phyloP scores from a whole-genome alignment of 2,888 invertebrate species.

The Macaria notata region DNA sequence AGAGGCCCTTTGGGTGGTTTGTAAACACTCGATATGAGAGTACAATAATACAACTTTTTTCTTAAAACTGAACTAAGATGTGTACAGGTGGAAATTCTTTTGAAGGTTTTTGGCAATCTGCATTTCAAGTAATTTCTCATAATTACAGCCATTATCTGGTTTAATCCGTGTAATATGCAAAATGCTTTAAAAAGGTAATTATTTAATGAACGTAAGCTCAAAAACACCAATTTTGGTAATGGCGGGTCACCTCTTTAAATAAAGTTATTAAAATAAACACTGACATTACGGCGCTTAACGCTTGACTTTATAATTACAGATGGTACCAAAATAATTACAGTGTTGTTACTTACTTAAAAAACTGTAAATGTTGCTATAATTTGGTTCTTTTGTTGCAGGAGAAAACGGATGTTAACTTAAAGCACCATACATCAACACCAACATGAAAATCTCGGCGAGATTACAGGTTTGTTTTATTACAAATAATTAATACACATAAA shows the following conservation, averaged over 20 bases:
- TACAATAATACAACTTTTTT: too few relatives aligned
- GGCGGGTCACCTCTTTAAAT: conserved; percentile 20
- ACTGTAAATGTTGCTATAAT: conserved; percentile 1
- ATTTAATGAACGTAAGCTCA: conserved; percentile 12
- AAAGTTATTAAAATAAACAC: conserved; percentile 34
- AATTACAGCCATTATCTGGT: conserved; percentile 37
- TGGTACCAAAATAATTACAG: neutral
- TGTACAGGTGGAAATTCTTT: too few relatives aligned
- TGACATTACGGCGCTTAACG: conserved; percentile 5
- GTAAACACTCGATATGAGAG: too few relatives aligned
- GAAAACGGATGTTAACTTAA: conserved; percentile 52
- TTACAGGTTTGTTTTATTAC: conserved; percentile 55
- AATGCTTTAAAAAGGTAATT: conserved; percentile 24
- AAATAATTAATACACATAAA: too few relatives aligned
- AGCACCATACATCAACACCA: conserved; percentile 37
- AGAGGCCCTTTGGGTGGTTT: too few relatives aligned
- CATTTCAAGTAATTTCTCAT: too few relatives aligned
- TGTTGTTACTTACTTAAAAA: too few relatives aligned
- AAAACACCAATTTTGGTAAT: conserved; percentile 17
- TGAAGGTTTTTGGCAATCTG: too few relatives aligned
- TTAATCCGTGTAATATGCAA: conserved; percentile 41
- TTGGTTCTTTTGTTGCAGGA: conserved; percentile 56
- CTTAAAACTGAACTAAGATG: too few relatives aligned
- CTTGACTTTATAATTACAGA: conserved; percentile 10
- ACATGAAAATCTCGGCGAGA: conserved; percentile 59